Percentiles rank a stretch among this genome's conserved stretches.
phyloP scores from a whole-genome alignment of 35 echinoderm and acorn worm genomes.

The Eucidaris tribuloides region DNA sequence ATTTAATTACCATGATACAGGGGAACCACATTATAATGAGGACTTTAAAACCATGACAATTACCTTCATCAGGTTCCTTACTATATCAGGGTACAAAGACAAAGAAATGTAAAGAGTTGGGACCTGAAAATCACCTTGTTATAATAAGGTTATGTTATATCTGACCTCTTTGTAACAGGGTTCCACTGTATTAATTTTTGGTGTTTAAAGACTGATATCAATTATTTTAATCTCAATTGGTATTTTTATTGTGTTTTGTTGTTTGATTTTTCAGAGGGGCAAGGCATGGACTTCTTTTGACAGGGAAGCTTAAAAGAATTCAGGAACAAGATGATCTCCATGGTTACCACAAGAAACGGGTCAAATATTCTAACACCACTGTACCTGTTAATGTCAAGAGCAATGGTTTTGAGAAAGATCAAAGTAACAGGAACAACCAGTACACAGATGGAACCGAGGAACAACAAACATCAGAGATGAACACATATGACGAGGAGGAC shows the following conservation, averaged over 20 bases:
- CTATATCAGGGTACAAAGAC: too few species aligned
- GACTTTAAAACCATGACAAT: too few species aligned
- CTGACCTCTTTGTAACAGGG: not conserved
- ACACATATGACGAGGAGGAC: not conserved
- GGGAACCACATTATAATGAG: too few species aligned
- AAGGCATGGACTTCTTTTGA: conserved; percentile 74
- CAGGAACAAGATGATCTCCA: conserved; percentile 61
- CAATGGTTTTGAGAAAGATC: not conserved
- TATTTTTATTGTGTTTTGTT: not conserved
- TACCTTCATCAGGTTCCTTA: too few species aligned
- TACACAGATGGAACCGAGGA: not conserved
- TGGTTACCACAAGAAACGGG: not conserved
- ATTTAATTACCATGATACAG: too few species aligned
- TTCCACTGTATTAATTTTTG: too few species aligned
- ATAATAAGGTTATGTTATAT: not conserved
- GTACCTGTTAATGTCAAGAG: not conserved
- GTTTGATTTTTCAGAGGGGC: conserved; percentile 53
- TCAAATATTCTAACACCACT: not conserved
- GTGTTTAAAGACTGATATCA: not conserved
- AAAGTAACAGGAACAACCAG: not conserved
- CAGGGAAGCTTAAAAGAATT: conserved; percentile 73
- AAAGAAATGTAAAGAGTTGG: too few species aligned
- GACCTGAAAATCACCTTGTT: too few species aligned
- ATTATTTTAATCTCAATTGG: not conserved
- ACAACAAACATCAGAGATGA: not conserved